Percentiles rank a stretch among this genome's conserved stretches.
These are phyloP conservation scores for Lasioglossum figueresi DNA, from an alignment of 2,888 invertebrate species.

Conservation along the genomic window DNA sequence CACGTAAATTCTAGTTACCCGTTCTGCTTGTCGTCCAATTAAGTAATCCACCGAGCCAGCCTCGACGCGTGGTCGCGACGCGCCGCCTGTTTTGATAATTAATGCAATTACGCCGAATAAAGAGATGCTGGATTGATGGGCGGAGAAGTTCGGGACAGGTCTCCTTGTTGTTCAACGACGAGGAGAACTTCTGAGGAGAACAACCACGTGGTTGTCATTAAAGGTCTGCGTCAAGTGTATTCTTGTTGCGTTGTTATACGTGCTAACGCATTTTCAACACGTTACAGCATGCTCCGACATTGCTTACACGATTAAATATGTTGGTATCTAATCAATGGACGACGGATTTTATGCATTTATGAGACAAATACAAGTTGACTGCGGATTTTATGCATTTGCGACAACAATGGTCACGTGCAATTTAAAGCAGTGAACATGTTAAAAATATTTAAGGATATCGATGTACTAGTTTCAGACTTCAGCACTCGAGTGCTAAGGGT, in stretches of 20 bases:
- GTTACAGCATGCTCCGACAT: neutral
- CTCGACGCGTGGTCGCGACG: neutral
- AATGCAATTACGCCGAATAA: constrained; percentile 5
- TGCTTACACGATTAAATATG: too few species aligned
- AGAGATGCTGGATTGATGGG: neutral
- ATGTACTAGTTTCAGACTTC: too few species aligned
- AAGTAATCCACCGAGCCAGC: neutral
- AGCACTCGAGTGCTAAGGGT: too few species aligned
- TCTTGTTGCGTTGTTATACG: neutral
- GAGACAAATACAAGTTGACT: too few species aligned
- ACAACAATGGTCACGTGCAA: too few species aligned
- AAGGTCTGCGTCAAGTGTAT: neutral
- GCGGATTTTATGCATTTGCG: too few species aligned
- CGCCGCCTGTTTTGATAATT: constrained; percentile 17
- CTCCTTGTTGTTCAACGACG: neutral
- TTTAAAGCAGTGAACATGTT: too few species aligned
- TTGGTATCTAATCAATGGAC: too few species aligned
- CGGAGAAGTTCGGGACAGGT: neutral
- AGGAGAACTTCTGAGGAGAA: neutral
- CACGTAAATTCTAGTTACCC: constrained; percentile 36
- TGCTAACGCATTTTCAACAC: neutral
- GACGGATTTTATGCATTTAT: too few species aligned
- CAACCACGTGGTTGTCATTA: neutral
- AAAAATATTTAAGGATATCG: too few species aligned
- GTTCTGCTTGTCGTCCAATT: constrained; percentile 31